Evolutionary conservation across 2,888 invertebrate species (phyloP), one percentile per base, ranked within the genome.

Genomic region (Empis livida): DNA sequence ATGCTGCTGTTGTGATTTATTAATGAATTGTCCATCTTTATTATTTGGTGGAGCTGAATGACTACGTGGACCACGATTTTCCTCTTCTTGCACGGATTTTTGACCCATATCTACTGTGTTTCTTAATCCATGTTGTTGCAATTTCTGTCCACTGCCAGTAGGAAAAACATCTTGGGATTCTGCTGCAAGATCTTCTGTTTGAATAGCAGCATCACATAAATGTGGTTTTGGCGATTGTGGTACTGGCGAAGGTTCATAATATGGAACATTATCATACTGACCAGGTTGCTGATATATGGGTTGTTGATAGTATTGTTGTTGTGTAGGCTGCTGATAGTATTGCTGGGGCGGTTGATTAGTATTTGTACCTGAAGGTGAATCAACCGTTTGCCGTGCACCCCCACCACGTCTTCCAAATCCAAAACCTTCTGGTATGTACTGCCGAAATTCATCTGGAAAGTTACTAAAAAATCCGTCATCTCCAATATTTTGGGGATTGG

Each of bases 41-140:
- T 41, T 20, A 41, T 27, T 41, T 23, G 20, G 41, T 30, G 88
- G 88, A 27, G 87, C 87, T 54, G 88, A 88, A 77, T 83, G 82
- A 45, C 85, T 84, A 61, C 88, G 73, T 55, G 81, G 80, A 48
- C 73, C 75, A 54, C 83, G 73, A 49, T 64, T 64, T 10, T 57
- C 61, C 54, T 75, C 76, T 49, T 62, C 78, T n/a, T 65, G 59
- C 53, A 74, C 76, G 39, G 72, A 74, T 56, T 73, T 73, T 54
- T 84, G 82, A 44, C 85, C 85, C 61, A 87, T 77, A 62, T 87
- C 86, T 51, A 85, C 81, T 17, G 87, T 87, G 61, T 87, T 87
- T 54, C 86, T 77, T 50, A 82, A 63, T 5, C 80, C 80, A 74
- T 82, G 79, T 56, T 82, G 82, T 43, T 79, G 76, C 11, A 82